Evolutionary conservation across 2,113 vertebrate genomes (phyloP), one percentile per base, ranked within the genome.

Genomic region (Rhinogobius similis): DNA sequence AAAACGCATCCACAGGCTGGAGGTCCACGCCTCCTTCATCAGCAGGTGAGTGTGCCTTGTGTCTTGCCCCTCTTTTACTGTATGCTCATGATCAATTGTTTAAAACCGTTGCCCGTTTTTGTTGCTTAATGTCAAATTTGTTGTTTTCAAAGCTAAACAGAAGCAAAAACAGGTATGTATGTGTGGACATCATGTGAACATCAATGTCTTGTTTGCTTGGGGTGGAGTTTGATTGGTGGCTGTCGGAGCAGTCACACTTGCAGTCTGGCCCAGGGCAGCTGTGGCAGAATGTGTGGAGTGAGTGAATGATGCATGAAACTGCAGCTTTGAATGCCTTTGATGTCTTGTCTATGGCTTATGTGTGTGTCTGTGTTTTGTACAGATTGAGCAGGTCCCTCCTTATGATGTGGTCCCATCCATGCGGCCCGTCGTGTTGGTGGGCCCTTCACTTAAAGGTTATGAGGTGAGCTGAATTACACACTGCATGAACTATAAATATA

Each of bases 11-110:
- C n/a, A 94, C 95, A 90, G 95, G 92, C 84, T 93, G 96, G 90
- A 94, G 95, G 83, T 96, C 96, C 65, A 96, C 96, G 85, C 95
- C 96, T 76, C 96, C 96, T 70, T 96, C 96, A 72, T 96, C 96
- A 88, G 93, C 96, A 95, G 96, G 96, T 98, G 92, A 90, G 82
- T 61, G 46, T 16, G 43, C 4, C 43, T 20, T 13, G 7, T 55
- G 23, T 14, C 10, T 55, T 29, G 29, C 29, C 29, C 29, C 48
- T 52, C 69, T 52, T 52, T n/a, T 14, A 26, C 24, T 14, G 12
- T 23, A 26, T 26, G 11, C 11, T 55, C 52, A 55, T 55, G 21
- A 53, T 53, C 65, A 38, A 23, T 16, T 10, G 27, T 12, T 36
- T 18, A 44, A 13, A 26, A 24, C 16, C 50, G 29, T 63, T 70